Evolutionary conservation across 2,888 invertebrate species (phyloP).

Genomic region (Cryptops parisi): DNA sequence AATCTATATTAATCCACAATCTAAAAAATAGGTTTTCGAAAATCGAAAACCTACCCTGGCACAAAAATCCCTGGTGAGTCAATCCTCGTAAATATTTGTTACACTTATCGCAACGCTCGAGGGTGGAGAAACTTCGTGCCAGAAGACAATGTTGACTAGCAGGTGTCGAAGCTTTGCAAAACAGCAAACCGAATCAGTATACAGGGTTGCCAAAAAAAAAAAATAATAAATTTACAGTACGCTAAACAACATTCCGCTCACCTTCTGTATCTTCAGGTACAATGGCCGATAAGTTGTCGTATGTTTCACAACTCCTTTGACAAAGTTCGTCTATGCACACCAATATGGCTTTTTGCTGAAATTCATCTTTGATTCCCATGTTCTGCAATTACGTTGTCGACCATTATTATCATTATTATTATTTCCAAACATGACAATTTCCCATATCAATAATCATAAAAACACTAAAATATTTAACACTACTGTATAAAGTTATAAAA

Average conservation of each 20-base stretch:
- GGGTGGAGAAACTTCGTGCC: conserved; percentile 49
- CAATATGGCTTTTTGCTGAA: conserved; percentile 52
- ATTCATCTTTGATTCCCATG: conserved; percentile 59
- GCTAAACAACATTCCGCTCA: neutral
- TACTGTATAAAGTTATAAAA: neutral
- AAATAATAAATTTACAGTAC: neutral
- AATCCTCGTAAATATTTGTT: conserved; percentile 53
- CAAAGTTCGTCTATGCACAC: conserved; percentile 51
- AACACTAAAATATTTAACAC: neutral
- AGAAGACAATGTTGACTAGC: conserved; percentile 37
- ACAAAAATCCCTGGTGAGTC: conserved; percentile 53
- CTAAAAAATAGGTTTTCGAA: conserved; percentile 1
- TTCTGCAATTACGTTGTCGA: conserved; percentile 43
- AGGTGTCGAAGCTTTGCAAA: conserved; percentile 20
- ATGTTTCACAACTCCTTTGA: conserved; percentile 19
- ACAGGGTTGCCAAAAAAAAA: neutral
- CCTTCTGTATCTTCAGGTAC: conserved; percentile 11
- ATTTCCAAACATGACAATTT: too few species aligned
- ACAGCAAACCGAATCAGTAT: conserved; percentile 13
- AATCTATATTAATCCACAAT: neutral
- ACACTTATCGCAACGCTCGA: conserved; percentile 57
- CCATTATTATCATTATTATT: too few species aligned
- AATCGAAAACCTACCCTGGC: conserved; percentile 39
- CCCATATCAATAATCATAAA: too few species aligned
- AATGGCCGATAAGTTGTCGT: conserved; percentile 11